Conservation (phyloP, 2,888 invertebrate genomes). For the Drosophila suboccidentalis region DNA sequence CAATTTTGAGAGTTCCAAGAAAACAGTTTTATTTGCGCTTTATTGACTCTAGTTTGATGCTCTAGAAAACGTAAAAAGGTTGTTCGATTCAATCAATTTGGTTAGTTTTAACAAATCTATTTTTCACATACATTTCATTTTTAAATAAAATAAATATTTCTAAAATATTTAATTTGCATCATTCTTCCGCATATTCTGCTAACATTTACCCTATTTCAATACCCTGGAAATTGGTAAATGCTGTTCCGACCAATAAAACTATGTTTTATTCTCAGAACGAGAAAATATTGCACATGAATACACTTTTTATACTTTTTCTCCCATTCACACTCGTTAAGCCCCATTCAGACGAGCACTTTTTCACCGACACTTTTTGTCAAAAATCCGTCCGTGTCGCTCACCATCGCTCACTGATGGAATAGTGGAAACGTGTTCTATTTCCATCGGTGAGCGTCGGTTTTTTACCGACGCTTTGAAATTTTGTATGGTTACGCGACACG, state of each 20-base stretch:
- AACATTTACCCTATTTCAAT: background rate
- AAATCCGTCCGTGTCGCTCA: too few species aligned
- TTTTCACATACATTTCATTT: background rate
- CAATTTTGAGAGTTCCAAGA: slow-evolving; percentile 7
- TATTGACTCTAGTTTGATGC: slow-evolving; percentile 5
- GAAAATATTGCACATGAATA: too few species aligned
- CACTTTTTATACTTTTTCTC: too few species aligned
- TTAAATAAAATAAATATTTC: background rate
- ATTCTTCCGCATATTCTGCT: background rate
- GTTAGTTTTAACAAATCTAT: background rate
- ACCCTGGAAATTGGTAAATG: background rate
- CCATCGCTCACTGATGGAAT: too few species aligned
- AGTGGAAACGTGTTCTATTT: too few species aligned
- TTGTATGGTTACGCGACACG: too few species aligned
- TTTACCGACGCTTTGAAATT: too few species aligned
- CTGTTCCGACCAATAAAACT: background rate
- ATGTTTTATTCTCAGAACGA: too few species aligned
- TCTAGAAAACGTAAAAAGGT: background rate
- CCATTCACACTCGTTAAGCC: too few species aligned
- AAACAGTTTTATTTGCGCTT: slow-evolving; percentile 4
- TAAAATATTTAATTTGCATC: background rate
- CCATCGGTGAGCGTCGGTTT: too few species aligned
- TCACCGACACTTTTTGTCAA: too few species aligned
- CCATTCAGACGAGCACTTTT: too few species aligned
- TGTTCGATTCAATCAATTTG: background rate